phyloP scores from a whole-genome alignment of 2,888 invertebrate species.

The Ptilodon capucinus region DNA sequence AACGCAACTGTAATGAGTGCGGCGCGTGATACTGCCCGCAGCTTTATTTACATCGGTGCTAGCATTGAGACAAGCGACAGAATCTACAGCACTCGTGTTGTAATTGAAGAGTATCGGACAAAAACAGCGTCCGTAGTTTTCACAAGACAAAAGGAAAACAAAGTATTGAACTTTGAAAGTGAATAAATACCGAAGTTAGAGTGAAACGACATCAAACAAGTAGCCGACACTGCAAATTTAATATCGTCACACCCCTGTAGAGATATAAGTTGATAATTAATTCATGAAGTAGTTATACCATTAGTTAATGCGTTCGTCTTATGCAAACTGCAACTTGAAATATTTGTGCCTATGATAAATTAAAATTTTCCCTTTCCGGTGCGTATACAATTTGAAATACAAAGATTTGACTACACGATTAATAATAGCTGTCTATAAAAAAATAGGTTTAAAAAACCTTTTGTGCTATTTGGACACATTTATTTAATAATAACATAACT shows the following conservation, averaged over 20 bases:
- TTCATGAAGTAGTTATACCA: no score
- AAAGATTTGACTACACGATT: no score
- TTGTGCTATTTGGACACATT: no score
- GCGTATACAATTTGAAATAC: no score
- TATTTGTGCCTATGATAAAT: no score
- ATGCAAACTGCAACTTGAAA: no score
- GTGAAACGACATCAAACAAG: constrained; percentile 14
- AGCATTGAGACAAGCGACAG: constrained; percentile 52
- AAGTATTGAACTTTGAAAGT: background rate
- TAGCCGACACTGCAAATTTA: background rate
- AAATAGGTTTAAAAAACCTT: no score
- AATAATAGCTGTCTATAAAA: no score
- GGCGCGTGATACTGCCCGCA: constrained; percentile 31
- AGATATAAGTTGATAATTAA: no score
- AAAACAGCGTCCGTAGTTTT: constrained; percentile 1
- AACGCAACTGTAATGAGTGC: constrained; percentile 21
- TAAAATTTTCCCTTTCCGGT: no score
- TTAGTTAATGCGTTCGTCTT: no score
- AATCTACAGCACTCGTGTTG: constrained; percentile 56
- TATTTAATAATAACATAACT: no score
- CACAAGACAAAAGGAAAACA: background rate
- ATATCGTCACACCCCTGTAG: background rate
- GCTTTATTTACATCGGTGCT: constrained; percentile 46
- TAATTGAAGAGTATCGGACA: constrained; percentile 8
- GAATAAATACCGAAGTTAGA: constrained; percentile 9